phyloP scores from a whole-genome alignment of 2,888 invertebrate genomes.

The Tachina grossa region DNA sequence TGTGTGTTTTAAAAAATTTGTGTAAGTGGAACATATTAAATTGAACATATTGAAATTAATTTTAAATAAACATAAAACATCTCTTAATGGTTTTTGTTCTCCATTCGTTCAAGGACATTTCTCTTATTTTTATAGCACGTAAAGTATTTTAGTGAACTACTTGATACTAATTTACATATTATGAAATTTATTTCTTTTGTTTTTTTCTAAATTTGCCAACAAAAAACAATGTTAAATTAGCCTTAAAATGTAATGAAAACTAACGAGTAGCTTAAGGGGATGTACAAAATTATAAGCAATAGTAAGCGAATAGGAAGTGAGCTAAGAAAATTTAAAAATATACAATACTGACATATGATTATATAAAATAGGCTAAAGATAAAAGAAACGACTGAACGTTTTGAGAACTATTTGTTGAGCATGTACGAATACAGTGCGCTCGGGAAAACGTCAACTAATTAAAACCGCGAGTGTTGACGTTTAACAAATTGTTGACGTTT shows the following conservation, averaged over 20 bases:
- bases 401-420: too few species aligned
- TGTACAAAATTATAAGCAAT: slow-evolving; percentile 9
- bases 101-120: slow-evolving; percentile 49
- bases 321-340: background rate
- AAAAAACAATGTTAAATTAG: slow-evolving; percentile 55
- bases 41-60: background rate
- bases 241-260: slow-evolving; percentile 60
- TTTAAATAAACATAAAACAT: background rate
- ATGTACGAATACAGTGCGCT: too few species aligned
- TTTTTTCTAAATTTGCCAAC: slow-evolving; percentile 1
- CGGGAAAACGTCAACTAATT: too few species aligned
- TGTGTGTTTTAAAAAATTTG: slow-evolving; percentile 1
- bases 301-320: slow-evolving; percentile 2
- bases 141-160: slow-evolving; percentile 35
- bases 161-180: slow-evolving; percentile 53
- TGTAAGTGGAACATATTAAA: background rate
- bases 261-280: slow-evolving; percentile 39
- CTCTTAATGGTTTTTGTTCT: background rate
- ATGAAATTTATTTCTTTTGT: slow-evolving; percentile 45
- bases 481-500: too few species aligned
- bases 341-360: background rate
- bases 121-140: background rate
- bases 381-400: background rate
- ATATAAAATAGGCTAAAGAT: background rate
- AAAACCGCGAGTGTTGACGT: too few species aligned